phyloP scores from a whole-genome alignment of 2,113 vertebrate species.

The Oreochromis aureus region DNA sequence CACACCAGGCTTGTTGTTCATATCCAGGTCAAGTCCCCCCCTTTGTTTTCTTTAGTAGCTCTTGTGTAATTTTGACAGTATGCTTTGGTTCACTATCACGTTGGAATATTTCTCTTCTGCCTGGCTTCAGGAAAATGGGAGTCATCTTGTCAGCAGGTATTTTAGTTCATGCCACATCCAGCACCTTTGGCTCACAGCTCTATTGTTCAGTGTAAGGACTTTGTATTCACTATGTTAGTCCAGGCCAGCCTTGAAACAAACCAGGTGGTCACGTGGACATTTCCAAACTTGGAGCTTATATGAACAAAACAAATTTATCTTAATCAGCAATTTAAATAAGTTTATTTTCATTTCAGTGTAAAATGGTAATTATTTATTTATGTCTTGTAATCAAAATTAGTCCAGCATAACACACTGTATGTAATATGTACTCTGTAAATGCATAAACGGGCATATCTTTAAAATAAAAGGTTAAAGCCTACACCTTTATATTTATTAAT shows the following conservation, averaged over 20 bases:
- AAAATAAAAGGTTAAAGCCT: neutral
- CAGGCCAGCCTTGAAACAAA: neutral
- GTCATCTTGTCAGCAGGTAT: neutral
- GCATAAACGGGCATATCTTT: neutral
- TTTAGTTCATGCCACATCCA: neutral
- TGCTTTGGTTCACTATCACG: neutral
- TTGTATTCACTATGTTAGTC: neutral
- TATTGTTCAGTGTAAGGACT: neutral
- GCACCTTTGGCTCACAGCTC: neutral
- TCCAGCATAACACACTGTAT: neutral
- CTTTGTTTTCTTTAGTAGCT: neutral
- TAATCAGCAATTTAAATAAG: neutral
- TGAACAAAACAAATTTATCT: neutral
- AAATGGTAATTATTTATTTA: neutral
- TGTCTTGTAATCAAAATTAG: fast-evolving
- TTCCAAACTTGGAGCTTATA: neutral
- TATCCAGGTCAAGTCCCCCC: neutral
- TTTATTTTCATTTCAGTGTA: neutral
- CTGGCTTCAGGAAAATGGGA: neutral
- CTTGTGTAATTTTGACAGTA: neutral
- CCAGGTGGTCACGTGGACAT: neutral
- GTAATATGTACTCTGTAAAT: neutral
- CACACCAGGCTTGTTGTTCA: neutral
- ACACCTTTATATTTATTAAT: neutral
- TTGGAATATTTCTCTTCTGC: neutral